These are phyloP conservation scores for Rhagonycha fulva DNA, from an alignment of 2,888 invertebrate genomes.

Conservation along the genomic window DNA sequence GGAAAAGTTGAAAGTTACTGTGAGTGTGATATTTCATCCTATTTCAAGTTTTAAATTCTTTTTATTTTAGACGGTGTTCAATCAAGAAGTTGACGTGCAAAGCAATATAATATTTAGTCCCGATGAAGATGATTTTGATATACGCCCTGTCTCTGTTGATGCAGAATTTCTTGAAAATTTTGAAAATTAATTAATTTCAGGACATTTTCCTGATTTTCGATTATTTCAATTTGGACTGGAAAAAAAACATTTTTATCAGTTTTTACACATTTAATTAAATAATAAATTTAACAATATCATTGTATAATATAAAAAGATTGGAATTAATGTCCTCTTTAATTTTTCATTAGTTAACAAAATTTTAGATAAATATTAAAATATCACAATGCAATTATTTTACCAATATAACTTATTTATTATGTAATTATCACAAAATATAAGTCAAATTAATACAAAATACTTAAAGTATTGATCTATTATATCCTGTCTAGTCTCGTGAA, in stretches of 20 bases:
- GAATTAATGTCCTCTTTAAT: neutral
- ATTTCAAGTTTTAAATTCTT: neutral
- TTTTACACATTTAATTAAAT: neutral
- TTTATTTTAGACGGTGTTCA: slow-evolving; percentile 29
- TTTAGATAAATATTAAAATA: neutral
- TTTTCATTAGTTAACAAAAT: neutral
- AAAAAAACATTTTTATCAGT: neutral
- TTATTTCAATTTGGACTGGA: too few species aligned
- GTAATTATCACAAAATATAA: neutral
- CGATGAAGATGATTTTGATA: slow-evolving; percentile 16
- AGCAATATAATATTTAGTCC: slow-evolving; percentile 32
- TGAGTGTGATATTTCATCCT: slow-evolving; percentile 6
- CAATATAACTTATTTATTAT: neutral
- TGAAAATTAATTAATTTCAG: neutral
- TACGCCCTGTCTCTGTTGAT: slow-evolving; percentile 18
- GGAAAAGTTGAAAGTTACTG: slow-evolving; percentile 19
- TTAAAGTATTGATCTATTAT: neutral
- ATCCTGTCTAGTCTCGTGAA: neutral
- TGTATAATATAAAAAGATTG: neutral
- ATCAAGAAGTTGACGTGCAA: slow-evolving; percentile 32
- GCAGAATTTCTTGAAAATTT: neutral
- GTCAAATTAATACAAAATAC: neutral
- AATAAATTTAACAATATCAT: neutral
- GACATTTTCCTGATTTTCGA: neutral
- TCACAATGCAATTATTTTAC: neutral